Conservation (phyloP, 2,888 invertebrate genomes). For the Drosophila hawaiiensis region DNA sequence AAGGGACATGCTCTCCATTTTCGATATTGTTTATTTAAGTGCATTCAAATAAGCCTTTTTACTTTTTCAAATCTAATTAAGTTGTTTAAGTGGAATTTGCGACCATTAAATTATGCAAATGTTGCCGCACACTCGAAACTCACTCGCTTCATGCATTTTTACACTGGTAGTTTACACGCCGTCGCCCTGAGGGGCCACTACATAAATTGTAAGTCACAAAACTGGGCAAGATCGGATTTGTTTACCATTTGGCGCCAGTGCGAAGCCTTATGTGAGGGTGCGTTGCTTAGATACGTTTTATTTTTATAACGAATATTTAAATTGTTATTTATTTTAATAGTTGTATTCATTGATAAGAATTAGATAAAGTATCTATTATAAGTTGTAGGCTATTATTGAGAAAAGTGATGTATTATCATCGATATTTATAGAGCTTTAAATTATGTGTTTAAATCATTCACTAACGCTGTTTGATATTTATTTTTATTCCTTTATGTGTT, state of each 20-base stretch:
- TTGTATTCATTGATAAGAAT: not conserved
- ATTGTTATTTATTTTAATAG: not conserved
- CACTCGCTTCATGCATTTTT: conserved; percentile 42
- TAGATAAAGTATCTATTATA: not conserved
- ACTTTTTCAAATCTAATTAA: conserved; percentile 71
- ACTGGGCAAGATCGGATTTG: conserved; percentile 48
- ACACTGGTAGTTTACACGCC: conserved; percentile 67
- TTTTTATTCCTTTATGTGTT: not conserved
- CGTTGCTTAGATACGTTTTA: not conserved
- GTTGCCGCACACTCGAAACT: conserved; percentile 36
- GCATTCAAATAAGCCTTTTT: conserved; percentile 68
- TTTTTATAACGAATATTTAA: not conserved
- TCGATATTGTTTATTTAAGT: conserved; percentile 71
- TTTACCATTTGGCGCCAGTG: conserved; percentile 9
- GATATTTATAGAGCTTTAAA: not conserved
- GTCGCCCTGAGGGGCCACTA: conserved; percentile 40
- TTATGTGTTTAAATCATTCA: not conserved
- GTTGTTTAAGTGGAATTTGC: conserved; percentile 76
- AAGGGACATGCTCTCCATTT: conserved; percentile 70
- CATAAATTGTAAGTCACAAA: conserved; percentile 64
- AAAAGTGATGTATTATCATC: not conserved
- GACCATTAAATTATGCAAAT: conserved; percentile 79
- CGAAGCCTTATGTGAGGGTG: conserved; percentile 24
- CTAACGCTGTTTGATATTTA: not conserved
- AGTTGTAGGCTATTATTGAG: not conserved